A percentile compares a stretch with the other conserved stretches of the same genome.
phyloP scores from a whole-genome alignment of 2,888 invertebrate genomes.

The Caenorhabditis sp. region DNA sequence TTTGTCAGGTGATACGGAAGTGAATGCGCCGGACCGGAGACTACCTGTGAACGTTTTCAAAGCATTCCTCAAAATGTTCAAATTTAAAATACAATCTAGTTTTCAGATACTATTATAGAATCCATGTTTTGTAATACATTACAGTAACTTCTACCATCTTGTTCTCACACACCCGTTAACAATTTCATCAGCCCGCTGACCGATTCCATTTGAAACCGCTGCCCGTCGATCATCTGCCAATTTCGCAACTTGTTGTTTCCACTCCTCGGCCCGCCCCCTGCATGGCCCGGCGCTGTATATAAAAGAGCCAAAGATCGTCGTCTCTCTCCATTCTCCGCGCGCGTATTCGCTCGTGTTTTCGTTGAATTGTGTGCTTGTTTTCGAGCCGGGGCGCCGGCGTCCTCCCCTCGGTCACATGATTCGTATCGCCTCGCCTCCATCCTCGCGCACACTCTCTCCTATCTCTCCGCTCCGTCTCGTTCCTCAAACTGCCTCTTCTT shows the following conservation, averaged over 20 bases:
- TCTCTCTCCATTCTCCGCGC: slow-evolving; percentile 1
- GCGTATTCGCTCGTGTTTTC: slow-evolving; percentile 35
- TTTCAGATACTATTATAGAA: no score
- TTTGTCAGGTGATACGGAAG: no score
- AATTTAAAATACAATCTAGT: no score
- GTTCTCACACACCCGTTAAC: not conserved
- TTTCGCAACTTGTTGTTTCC: slow-evolving; percentile 45
- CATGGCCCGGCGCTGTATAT: slow-evolving; percentile 18
- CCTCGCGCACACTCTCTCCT: slow-evolving; percentile 18
- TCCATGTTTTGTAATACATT: no score
- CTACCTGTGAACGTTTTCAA: no score
- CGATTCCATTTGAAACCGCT: not conserved
- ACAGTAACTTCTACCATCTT: not conserved
- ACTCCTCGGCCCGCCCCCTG: slow-evolving; percentile 20
- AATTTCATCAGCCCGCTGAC: not conserved
- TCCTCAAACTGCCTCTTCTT: slow-evolving; percentile 15
- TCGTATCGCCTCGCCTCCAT: slow-evolving; percentile 12
- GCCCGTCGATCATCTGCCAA: slow-evolving; percentile 21
- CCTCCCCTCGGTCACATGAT: slow-evolving; percentile 44
- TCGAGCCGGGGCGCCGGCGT: slow-evolving; percentile 14
- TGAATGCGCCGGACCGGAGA: no score
- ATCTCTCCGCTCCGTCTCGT: slow-evolving; percentile 1
- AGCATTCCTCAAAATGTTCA: no score
- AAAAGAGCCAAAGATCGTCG: slow-evolving; percentile 46
- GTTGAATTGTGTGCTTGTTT: slow-evolving; percentile 47